These are phyloP conservation scores for Tor tambroides DNA, from an alignment of 2,113 vertebrate species.

Conservation along the genomic window DNA sequence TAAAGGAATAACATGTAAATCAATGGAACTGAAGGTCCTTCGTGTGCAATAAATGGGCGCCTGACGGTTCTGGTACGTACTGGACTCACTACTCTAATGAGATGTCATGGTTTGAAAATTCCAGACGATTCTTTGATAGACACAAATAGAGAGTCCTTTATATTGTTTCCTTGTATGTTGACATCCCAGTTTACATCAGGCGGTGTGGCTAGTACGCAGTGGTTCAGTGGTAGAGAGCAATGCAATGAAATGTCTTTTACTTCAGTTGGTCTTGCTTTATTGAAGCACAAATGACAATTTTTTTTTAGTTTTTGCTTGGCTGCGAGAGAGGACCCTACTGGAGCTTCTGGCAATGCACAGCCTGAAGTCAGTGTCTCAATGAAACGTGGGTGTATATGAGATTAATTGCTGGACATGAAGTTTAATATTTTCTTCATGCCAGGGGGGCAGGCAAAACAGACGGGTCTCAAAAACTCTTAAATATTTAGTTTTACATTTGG, in stretches of 20 bases:
- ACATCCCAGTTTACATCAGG: conserved; percentile 35
- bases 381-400: conserved; percentile 52
- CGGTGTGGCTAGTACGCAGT: conserved; percentile 1
- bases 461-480: conserved; percentile 35
- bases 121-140: conserved; percentile 15
- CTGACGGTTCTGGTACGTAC: conserved; percentile 31
- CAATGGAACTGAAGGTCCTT: neutral
- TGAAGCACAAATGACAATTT: conserved; percentile 49
- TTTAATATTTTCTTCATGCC: conserved; percentile 60
- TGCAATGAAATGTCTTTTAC: conserved; percentile 53
- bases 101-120: conserved; percentile 12
- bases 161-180: neutral
- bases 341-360: conserved; percentile 46
- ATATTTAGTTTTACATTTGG: conserved; percentile 52
- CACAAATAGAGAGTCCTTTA: neutral
- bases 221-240: conserved; percentile 45
- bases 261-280: conserved; percentile 46
- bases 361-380: conserved; percentile 47
- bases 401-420: conserved; percentile 57
- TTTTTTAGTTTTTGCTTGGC: conserved; percentile 40
- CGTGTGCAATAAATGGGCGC: conserved; percentile 25
- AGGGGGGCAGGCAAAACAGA: conserved; percentile 40
- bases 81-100: conserved; percentile 30
- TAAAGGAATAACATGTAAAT: neutral
- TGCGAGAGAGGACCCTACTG: conserved; percentile 45